These are phyloP conservation scores for human DNA, from an alignment of 2,113 vertebrate genomes.

Conservation along the genomic window GRCh38 chr1:107986501-107987000, in stretches of 20 bases:
- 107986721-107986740: background rate
- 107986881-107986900: background rate
- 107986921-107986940: background rate
- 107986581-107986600: background rate
- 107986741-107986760: background rate
- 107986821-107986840: background rate
- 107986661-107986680: conserved; percentile 37
- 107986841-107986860: background rate
- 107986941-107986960: background rate
- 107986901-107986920: background rate
- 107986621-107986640: background rate
- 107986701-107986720: background rate
- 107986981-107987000: background rate
- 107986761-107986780: background rate
- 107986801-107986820: background rate
- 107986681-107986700: background rate
- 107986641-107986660: background rate
- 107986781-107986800: background rate
- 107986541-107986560: background rate
- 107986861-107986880: background rate
- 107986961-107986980: background rate
- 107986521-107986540: background rate
- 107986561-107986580: conserved; percentile 33
- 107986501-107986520: background rate
- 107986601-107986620: background rate